phyloP scores from a whole-genome alignment of 2,888 invertebrate species.

The Lasioglossum vierecki region DNA sequence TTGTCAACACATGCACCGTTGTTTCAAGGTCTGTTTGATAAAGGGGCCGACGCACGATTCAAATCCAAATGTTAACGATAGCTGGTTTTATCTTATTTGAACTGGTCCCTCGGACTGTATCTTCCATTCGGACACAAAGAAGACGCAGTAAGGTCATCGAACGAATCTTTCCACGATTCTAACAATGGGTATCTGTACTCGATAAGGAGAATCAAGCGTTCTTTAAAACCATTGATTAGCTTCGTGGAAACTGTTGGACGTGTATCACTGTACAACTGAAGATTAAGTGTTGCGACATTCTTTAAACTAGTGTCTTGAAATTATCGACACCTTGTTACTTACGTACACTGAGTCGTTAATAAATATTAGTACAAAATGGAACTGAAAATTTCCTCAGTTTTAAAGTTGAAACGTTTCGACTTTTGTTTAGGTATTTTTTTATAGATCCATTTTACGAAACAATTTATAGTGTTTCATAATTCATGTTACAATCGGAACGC shows the following conservation, averaged over 20 bases:
- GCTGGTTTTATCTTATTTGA: constrained; percentile 59
- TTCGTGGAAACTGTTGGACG: constrained; percentile 23
- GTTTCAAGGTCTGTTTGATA: constrained; percentile 33
- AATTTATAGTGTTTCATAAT: no score
- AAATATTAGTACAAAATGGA: background rate
- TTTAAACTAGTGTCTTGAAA: background rate
- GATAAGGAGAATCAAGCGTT: constrained; percentile 38
- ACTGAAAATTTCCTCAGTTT: background rate
- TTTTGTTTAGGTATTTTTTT: no score
- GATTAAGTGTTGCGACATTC: background rate
- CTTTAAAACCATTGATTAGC: constrained; percentile 15
- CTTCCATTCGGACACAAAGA: constrained; percentile 22
- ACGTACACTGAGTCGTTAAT: background rate
- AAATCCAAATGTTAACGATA: constrained; percentile 24
- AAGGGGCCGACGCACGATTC: constrained; percentile 23
- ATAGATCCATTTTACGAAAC: no score
- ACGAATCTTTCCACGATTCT: constrained; percentile 47
- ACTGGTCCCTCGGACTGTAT: constrained; percentile 24
- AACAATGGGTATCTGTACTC: constrained; percentile 28
- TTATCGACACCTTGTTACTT: background rate
- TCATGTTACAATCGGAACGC: no score
- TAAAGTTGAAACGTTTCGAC: background rate
- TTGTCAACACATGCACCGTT: constrained; percentile 26
- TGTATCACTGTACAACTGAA: background rate
- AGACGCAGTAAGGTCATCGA: constrained; percentile 39